Percentiles rank a stretch among this genome's conserved stretches.
phyloP scores from a whole-genome alignment of 2,113 vertebrate genomes.

The Charina bottae region DNA sequence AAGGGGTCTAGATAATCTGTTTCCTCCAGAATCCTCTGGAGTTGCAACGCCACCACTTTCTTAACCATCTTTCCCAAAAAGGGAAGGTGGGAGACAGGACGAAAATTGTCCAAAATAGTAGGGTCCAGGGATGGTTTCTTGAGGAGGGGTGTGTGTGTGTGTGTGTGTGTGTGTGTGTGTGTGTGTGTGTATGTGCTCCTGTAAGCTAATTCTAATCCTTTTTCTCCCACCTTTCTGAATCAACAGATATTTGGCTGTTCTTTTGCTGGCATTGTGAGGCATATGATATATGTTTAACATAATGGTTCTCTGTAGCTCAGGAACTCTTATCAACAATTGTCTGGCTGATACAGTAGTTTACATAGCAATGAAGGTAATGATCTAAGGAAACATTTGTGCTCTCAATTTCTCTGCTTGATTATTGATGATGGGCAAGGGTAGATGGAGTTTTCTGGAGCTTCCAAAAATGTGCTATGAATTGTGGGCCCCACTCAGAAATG shows the following conservation, averaged over 20 bases:
- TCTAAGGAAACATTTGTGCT: neutral
- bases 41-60: too few species aligned
- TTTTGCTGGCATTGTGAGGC: neutral
- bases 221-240: neutral
- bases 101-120: too few species aligned
- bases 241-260: neutral
- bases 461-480: neutral
- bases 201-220: neutral
- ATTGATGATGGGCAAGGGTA: neutral
- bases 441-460: neutral
- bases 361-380: neutral
- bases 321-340: neutral
- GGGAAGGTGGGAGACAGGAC: too few species aligned
- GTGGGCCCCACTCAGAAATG: neutral
- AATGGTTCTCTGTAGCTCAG: neutral
- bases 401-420: neutral
- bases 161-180: neutral
- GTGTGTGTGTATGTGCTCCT: neutral
- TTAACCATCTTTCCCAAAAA: too few species aligned
- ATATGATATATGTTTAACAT: neutral
- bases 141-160: too few species aligned
- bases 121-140: too few species aligned
- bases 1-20: too few species aligned
- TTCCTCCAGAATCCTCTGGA: too few species aligned
- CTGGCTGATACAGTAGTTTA: neutral